Base-by-base conservation (phyloP, 2,888 invertebrate genomes). In the Chrysodeixis includens region DNA sequence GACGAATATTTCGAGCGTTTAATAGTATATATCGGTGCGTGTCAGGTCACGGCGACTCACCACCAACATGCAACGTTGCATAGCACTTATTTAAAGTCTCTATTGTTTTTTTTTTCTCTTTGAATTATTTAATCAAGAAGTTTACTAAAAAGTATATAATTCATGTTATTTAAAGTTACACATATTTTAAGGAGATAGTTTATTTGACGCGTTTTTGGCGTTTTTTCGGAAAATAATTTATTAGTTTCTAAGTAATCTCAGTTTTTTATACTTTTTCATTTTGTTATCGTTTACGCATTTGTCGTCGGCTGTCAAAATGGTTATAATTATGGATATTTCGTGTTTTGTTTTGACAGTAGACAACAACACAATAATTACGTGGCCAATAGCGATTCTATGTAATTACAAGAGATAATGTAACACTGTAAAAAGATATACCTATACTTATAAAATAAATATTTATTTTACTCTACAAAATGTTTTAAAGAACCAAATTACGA, bases 261-360 rank as follows among this genome's bases (percentile, higher is more conserved):
- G 59, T 60, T 67, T 53, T 62, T 61, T 58, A 49, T 52, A 20
- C 52, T 49, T 60, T 46, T 59, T 44, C n/a, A 12, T 53, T 44
- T 14, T 44, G 49, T 40, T n/a, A 30, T 30, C 1, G 1, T 55
- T 58, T 55, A 44, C n/a, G 18, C 18, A 56, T 59, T 40, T 44
- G 67, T 67, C 69, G 75, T 66, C 65, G 14, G 62, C 69, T 74
- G 81, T 81, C 81, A 71, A 77, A 51, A 68, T 75, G 54, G 59
- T 72, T 73, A 62, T 62, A 66, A 53, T 65, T 56, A 54, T 63
- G 53, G 61, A 64, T 51, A 73, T 71, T 67, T 26, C 53, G 51
- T 73, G 71, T 66, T 66, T 71, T 56, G 65, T 81, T 75, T 80
- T 69, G 70, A 71, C 75, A 78, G 78, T 74, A 52, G 56, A 57